Evolutionary conservation across 1,140 invertebrate genomes (phyloP), one percentile per base, ranked within the genome.

Genomic region (Campodea augens): DNA sequence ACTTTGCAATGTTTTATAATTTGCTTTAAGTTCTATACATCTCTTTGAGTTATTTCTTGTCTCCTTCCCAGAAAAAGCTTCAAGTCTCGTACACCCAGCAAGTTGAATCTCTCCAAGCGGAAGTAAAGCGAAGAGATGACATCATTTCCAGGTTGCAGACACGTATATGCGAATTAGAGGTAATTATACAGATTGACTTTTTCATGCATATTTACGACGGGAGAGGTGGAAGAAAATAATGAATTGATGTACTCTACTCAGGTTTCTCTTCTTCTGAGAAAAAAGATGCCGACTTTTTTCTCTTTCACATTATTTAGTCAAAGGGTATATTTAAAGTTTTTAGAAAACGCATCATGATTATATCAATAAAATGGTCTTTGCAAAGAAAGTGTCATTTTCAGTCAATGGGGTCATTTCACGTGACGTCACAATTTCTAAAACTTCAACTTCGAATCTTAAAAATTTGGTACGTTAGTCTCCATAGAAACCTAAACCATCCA

Each of bases 111-210:
- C 62, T 88, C 53, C 78, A 84, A 59, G 65, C 74, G 29, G 83
- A 86, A 62, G 73, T 86, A 7, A 66, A 68, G 5, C 75, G 74
- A 46, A 67, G 81, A 5, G 82, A 86, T 57, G 74, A 78, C 54
- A 76, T 85, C 29, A 87, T 87, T 50, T 67, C 64, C 7, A 74
- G 81, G 55, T 64, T 88, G 10, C 78, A 81, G 57, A 62, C 67
- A 20, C 67, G 77, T 44, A 80, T 85, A 42, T 67, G 71, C 50
- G 72, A 79, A 50, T 56, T 82, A 37, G 77, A 81, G 57, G 65
- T 63, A 44, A 20, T 39, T 37, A 42, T 39, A 41, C n/a, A 24
- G 5, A 32, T 41, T 1, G 54, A 59, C 12, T 21, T 7, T 21
- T 5, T 20, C 22, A 5, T 10, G 25, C 5, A 23, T 24, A 10